Base-by-base conservation (phyloP, 2,797 vertebrate genomes). In the Sorex maritimensis region DNA sequence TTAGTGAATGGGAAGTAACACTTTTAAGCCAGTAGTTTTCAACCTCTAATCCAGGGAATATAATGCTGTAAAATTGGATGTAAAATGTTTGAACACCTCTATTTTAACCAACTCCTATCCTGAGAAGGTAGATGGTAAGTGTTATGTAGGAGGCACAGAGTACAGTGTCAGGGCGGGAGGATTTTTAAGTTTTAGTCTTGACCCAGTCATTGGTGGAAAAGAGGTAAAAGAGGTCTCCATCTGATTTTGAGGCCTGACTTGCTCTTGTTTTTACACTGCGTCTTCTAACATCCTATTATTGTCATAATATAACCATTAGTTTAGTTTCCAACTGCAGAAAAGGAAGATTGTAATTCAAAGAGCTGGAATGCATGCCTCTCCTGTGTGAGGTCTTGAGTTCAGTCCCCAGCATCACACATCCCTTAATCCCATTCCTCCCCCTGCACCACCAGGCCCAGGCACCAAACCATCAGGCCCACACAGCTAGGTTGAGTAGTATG, bases 1-100 rank as follows among this genome's bases (percentile, higher is more conserved):
- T 44, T 92, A 92, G 92, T 82, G 69, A 80, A 80, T 8, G 65
- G 34, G 23, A 58, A 81, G n/a, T n/a, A 61, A 75, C 88, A 63
- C n/a, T 73, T 77, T 81, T 86, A 55, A 41, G 88, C 21, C 12
- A 2, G 46, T 46, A n/a, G 14, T 61, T 61, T 55, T 61, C 58
- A 21, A 61, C 58, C 58, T 61, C 58, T 61, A 61, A 21, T 61
- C 49, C 21, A 61, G 58, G 21, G 52, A 55, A 13, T 17, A 55
- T 55, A 17, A 13, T 55, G 52, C 13, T 55, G 13, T 17, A 55
- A 13, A 55, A 44, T 44, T 44, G 41, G 7, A 61, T 61, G 19
- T 61, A 61, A 61, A 19, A 61, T 19, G 58, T 14, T 61, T 23
- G 58, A 61, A 5, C 21, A 61, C 15, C 58, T 61, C 58, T 61